Evolutionary conservation across 1,140 invertebrate genomes (phyloP).

Genomic region (Aphis craccivora): DNA sequence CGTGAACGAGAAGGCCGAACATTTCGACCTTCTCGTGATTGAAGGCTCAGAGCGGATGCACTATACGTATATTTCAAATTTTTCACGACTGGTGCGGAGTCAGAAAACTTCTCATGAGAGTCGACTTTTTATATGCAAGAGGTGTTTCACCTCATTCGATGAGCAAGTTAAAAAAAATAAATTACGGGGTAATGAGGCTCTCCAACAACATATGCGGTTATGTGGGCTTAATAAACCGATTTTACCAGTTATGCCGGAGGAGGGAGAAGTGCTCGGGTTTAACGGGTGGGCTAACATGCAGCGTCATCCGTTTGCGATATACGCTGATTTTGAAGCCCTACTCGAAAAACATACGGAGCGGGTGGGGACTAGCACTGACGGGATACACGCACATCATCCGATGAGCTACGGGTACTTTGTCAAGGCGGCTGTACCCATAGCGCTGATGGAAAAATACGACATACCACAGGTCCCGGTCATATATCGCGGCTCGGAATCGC

Average conservation of each 20-base stretch:
- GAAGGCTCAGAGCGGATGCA: neutral
- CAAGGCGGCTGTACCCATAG: neutral
- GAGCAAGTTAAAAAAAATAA: neutral
- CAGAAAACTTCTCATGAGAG: neutral
- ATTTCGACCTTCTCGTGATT: neutral
- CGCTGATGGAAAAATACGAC: too few species aligned
- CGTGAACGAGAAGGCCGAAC: neutral
- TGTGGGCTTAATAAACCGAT: neutral
- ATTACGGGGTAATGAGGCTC: neutral
- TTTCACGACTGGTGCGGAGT: neutral
- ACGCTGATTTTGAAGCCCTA: too few species aligned
- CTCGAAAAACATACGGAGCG: too few species aligned
- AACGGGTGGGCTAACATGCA: neutral
- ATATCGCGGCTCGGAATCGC: neutral
- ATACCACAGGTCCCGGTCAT: neutral
- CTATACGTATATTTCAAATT: neutral
- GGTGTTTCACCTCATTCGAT: slow-evolving; percentile 6
- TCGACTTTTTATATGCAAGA: neutral
- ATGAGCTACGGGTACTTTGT: neutral
- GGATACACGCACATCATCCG: too few species aligned
- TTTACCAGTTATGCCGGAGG: neutral
- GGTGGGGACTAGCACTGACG: too few species aligned
- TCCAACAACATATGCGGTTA: neutral
- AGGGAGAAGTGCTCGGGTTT: neutral
- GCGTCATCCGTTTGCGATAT: neutral